Conservation (phyloP, 2,888 invertebrate genomes). For the Nomada lathburiana region DNA sequence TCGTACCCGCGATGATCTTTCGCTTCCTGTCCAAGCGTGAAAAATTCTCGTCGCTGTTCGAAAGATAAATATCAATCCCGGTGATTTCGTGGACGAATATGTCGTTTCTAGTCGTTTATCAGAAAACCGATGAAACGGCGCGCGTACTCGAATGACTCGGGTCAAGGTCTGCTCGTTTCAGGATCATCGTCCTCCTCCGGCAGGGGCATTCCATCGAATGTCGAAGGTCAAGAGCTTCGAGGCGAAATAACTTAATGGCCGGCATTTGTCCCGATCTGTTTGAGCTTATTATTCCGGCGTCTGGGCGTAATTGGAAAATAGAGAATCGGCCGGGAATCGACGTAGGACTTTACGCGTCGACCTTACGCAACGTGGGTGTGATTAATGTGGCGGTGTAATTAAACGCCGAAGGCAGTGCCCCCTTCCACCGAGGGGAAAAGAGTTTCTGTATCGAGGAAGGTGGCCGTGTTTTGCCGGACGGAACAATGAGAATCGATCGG, state of each 20-base stretch:
- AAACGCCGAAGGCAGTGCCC: slow-evolving; percentile 43
- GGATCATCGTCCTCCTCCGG: slow-evolving; percentile 72
- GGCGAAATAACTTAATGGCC: slow-evolving; percentile 60
- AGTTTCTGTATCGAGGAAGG: not conserved
- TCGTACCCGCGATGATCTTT: not conserved
- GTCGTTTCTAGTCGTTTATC: slow-evolving; percentile 20
- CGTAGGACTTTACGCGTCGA: slow-evolving; percentile 1
- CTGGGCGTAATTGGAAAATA: slow-evolving; percentile 50
- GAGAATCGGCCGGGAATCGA: slow-evolving; percentile 37
- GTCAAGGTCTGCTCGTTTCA: slow-evolving; percentile 75
- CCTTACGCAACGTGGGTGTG: slow-evolving; percentile 45
- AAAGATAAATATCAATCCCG: not conserved
- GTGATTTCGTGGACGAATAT: not conserved
- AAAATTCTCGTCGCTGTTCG: not conserved
- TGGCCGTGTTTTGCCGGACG: not conserved
- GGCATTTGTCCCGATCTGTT: slow-evolving; percentile 60
- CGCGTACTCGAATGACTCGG: slow-evolving; percentile 53
- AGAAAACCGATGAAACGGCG: slow-evolving; percentile 45
- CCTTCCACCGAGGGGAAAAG: slow-evolving; percentile 19
- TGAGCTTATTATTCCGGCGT: slow-evolving; percentile 44
- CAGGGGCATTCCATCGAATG: slow-evolving; percentile 65
- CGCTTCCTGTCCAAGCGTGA: not conserved
- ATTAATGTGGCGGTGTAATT: slow-evolving; percentile 56
- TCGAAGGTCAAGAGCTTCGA: slow-evolving; percentile 69
- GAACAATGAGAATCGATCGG: slow-evolving; percentile 15